Conservation (phyloP, 1,140 invertebrate species). For the Triops cancriformis region DNA sequence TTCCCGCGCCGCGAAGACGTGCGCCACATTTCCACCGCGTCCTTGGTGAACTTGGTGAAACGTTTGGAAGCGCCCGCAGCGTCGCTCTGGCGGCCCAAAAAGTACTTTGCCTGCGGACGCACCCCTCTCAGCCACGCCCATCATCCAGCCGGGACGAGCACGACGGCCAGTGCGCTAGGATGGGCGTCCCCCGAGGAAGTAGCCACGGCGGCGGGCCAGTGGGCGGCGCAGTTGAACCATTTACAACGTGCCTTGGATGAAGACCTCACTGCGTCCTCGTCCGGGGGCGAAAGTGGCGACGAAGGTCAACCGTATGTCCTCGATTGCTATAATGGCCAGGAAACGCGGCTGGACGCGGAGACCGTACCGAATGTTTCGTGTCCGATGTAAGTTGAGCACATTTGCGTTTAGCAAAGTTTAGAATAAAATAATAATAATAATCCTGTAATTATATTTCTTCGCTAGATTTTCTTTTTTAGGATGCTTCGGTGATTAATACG, state of each 20-base stretch:
- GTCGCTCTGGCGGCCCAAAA: constrained; percentile 19
- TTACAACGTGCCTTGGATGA: constrained; percentile 71
- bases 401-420: too few species aligned
- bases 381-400: neutral
- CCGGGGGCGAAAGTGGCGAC: constrained; percentile 86
- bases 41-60: constrained; percentile 47
- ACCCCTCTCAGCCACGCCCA: constrained; percentile 28
- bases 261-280: constrained; percentile 86
- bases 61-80: constrained; percentile 44
- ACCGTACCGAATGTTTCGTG: neutral
- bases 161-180: constrained; percentile 26
- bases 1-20: constrained; percentile 42
- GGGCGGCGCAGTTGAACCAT: constrained; percentile 58
- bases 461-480: too few species aligned
- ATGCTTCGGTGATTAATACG: too few species aligned
- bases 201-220: constrained; percentile 45
- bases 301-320: constrained; percentile 54
- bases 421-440: too few species aligned
- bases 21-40: constrained; percentile 44
- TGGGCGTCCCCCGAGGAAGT: constrained; percentile 36
- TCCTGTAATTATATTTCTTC: too few species aligned
- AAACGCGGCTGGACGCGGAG: neutral
- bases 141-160: constrained; percentile 26
- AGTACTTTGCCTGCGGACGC: constrained; percentile 21
- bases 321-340: neutral